Conservation (phyloP, 2,113 vertebrate genomes). For the Corythoichthys haematopterus region DNA sequence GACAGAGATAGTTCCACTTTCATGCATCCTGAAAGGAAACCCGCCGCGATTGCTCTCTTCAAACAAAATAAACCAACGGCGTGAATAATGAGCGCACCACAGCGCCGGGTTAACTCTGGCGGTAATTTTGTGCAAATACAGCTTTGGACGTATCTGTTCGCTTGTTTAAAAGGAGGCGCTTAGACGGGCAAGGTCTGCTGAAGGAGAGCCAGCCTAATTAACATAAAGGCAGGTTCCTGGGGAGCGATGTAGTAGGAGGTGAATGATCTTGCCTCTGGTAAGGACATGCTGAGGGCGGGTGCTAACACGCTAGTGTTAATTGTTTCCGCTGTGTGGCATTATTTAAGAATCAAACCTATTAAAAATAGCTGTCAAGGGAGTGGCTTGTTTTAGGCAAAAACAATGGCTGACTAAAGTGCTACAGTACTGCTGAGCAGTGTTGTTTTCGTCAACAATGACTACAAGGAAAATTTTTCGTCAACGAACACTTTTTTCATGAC, state of each 20-base stretch:
- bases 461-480: no score
- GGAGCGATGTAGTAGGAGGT: slow-evolving; percentile 68
- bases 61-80: slow-evolving; percentile 64
- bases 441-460: no score
- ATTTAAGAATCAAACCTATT: slow-evolving; percentile 74
- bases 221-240: slow-evolving; percentile 80
- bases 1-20: slow-evolving; percentile 61
- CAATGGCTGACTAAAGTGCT: slow-evolving; percentile 17
- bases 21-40: slow-evolving; percentile 43
- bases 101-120: slow-evolving; percentile 64
- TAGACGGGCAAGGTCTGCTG: slow-evolving; percentile 85
- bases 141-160: slow-evolving; percentile 59
- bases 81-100: slow-evolving; percentile 62
- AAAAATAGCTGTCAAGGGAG: slow-evolving; percentile 65
- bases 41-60: slow-evolving; percentile 45
- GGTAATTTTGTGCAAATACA: slow-evolving; percentile 76
- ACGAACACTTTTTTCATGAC: no score
- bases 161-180: slow-evolving; percentile 78
- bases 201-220: slow-evolving; percentile 90
- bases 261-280: slow-evolving; percentile 83
- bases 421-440: neutral
- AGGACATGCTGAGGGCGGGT: slow-evolving; percentile 81
- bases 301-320: slow-evolving; percentile 79
- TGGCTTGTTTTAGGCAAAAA: slow-evolving; percentile 44
- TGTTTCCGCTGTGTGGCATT: slow-evolving; percentile 78